Evolutionary conservation across 1,140 invertebrate species (phyloP).

Genomic region (Bombus waltoni): DNA sequence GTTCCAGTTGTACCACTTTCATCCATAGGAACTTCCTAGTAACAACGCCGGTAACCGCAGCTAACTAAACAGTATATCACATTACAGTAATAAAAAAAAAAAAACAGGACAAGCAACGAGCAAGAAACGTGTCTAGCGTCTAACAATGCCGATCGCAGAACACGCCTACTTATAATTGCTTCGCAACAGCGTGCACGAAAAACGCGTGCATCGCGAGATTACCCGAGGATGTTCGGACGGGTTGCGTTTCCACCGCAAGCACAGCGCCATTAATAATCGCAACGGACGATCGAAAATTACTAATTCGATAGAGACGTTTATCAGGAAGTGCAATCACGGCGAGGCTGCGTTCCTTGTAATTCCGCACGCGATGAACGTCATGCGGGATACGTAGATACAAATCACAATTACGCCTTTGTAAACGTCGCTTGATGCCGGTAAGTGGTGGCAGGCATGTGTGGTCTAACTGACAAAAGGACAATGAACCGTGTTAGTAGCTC

Average conservation of each 20-base stretch:
- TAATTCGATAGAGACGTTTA: slow-evolving; percentile 35
- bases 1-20: too few relatives aligned
- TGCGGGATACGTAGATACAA: slow-evolving; percentile 40
- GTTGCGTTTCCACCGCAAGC: neutral
- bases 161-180: slow-evolving; percentile 22
- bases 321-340: slow-evolving; percentile 16
- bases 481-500: slow-evolving; percentile 63
- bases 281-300: neutral
- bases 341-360: slow-evolving; percentile 34
- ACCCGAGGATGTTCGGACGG: neutral
- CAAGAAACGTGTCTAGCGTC: neutral
- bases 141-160: neutral
- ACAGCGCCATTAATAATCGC: neutral
- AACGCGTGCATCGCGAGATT: neutral
- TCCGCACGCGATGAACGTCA: slow-evolving; percentile 32
- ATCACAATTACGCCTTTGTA: slow-evolving; percentile 53
- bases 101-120: neutral
- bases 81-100: too few relatives aligned
- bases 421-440: slow-evolving; percentile 50
- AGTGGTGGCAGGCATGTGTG: slow-evolving; percentile 40
- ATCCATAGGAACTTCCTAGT: too few relatives aligned
- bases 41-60: neutral
- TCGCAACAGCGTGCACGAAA: neutral
- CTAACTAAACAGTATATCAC: neutral
- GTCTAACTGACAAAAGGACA: slow-evolving; percentile 65